Evolutionary conservation across 2,797 vertebrate species (phyloP), one percentile per base, ranked within the genome.

Genomic region (Cryptoprocta ferox): DNA sequence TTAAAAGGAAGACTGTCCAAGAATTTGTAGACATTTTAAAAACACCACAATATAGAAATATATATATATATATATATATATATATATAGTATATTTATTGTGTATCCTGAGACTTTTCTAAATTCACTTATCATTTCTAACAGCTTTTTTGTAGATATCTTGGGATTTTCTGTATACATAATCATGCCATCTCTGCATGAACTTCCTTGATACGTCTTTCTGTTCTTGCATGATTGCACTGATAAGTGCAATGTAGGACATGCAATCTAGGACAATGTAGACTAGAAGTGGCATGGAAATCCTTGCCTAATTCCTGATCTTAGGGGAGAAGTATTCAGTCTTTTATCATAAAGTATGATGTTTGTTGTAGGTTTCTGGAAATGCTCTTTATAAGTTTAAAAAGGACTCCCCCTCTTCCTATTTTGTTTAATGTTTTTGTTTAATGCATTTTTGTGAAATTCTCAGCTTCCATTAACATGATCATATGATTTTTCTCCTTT

Each of bases 1-100:
- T 95, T 86, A 45, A 78, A 90, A 39, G 75, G 24, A 87, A 91
- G 32, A 24, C 3, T 88, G 59, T 16, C n/a, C 82, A 96, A 82
- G 30, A 68, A 71, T 39, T 28, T 63, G 42, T 89, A 32, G 48
- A 95, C 85, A 89, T 37, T 39, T 91, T 21, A 80, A 93, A 71
- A 50, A n/a, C 70, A 91, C 56, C n/a, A 53, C 19, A n/a, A 18
- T 59, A 53, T 30, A 65, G 15, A 81, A 92, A 94, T 71, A 35
- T 6, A 7, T 21, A 15, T n/a, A 70, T 68, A n/a, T n/a, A n/a
- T n/a, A n/a, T n/a, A n/a, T n/a, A n/a, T n/a, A n/a, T 45, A 45
- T 45, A 45, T 45, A 45, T 35, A 63, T 56, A 63, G 30, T 81
- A 11, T 39, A 39, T 37, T 88, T 79, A 48, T 6, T 83, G 50